Evolutionary conservation across 2,888 invertebrate genomes (phyloP).

Genomic region (Stenurella melanura): DNA sequence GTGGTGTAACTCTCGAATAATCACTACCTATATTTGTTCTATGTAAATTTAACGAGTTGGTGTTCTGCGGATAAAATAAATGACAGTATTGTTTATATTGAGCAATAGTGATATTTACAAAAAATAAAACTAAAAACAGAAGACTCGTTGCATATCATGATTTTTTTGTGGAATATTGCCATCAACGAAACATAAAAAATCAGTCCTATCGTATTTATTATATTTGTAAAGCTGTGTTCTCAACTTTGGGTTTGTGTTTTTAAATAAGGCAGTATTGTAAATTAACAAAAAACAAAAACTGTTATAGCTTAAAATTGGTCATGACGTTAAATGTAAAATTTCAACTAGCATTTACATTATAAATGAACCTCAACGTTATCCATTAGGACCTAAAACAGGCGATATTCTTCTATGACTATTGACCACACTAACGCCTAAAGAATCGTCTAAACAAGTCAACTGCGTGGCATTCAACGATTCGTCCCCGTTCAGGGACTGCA

Average conservation of each 20-base stretch:
- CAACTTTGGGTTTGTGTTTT: conserved; percentile 48
- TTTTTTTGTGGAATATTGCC: conserved; percentile 36
- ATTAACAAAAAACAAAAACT: conserved; percentile 29
- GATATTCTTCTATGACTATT: conserved; percentile 63
- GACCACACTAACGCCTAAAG: conserved; percentile 48
- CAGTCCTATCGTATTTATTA: conserved; percentile 50
- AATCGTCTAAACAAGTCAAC: conserved; percentile 66
- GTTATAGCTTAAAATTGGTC: conserved; percentile 39
- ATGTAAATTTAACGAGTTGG: conserved; percentile 30
- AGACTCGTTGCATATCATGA: conserved; percentile 33
- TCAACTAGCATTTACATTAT: conserved; percentile 32
- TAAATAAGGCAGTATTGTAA: conserved; percentile 41
- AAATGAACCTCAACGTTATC: conserved; percentile 60
- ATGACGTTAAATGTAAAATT: conserved; percentile 38
- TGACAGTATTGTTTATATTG: conserved; percentile 47
- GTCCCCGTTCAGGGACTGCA: conserved; percentile 53
- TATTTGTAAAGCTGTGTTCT: conserved; percentile 47
- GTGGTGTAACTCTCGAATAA: background rate
- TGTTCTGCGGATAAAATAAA: conserved; percentile 37
- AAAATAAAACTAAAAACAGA: conserved; percentile 38
- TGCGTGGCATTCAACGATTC: conserved; percentile 65
- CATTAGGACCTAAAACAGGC: conserved; percentile 69
- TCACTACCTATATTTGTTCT: background rate
- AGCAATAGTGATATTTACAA: conserved; percentile 48
- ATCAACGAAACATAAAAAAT: conserved; percentile 44